Conservation (phyloP, 1,140 invertebrate genomes). For the Aphelenchoides fujianensis region DNA sequence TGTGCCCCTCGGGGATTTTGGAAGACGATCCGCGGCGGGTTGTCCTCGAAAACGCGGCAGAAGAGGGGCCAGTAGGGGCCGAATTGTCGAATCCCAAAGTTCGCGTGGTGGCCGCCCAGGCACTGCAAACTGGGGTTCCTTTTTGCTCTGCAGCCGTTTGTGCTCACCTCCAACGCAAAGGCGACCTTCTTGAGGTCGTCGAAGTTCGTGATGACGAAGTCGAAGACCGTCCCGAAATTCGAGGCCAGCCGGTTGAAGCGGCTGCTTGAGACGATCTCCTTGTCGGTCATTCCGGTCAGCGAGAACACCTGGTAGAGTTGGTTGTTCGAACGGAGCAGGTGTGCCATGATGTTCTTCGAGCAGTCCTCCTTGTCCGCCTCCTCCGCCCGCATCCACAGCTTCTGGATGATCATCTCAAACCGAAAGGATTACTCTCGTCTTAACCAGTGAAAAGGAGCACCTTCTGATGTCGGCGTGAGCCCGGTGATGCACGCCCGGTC, state of each 20-base stretch:
- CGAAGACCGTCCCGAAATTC: constrained; percentile 49
- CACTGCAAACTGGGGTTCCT: constrained; percentile 25
- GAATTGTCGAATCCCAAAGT: constrained; percentile 33
- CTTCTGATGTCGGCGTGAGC: constrained; percentile 40
- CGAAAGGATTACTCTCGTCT: background rate
- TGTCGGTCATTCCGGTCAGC: constrained; percentile 42
- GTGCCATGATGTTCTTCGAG: constrained; percentile 42
- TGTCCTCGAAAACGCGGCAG: constrained; percentile 48
- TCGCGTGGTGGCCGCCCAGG: constrained; percentile 41
- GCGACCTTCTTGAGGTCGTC: constrained; percentile 47
- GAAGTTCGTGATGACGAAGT: constrained; percentile 49
- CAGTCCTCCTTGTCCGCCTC: constrained; percentile 46
- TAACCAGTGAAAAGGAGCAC: constrained; percentile 12
- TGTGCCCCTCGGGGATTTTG: constrained; percentile 49
- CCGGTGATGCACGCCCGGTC: constrained; percentile 28
- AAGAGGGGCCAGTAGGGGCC: constrained; percentile 41
- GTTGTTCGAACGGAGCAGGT: constrained; percentile 30
- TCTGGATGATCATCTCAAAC: constrained; percentile 34
- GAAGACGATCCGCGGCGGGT: constrained; percentile 48
- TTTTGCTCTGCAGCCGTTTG: constrained; percentile 2
- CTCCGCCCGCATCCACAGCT: constrained; percentile 43
- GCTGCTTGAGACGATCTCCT: constrained; percentile 37
- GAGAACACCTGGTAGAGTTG: constrained; percentile 46
- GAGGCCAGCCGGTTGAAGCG: constrained; percentile 37
- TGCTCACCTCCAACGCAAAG: constrained; percentile 21